phyloP scores from a whole-genome alignment of 2,113 vertebrate species.

The Oreochromis aureus region DNA sequence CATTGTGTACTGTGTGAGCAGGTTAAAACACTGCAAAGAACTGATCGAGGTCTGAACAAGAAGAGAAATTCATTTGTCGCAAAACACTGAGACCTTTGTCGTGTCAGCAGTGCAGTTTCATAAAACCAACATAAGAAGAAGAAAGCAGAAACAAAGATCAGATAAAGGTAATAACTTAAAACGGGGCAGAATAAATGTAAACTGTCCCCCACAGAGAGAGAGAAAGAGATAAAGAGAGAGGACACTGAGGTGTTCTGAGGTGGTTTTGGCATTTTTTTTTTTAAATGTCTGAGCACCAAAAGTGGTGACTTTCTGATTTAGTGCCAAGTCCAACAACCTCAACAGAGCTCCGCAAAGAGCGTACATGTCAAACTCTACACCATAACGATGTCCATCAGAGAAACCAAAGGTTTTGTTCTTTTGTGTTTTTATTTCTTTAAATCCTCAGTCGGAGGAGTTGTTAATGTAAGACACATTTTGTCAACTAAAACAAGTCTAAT shows the following conservation, averaged over 20 bases:
- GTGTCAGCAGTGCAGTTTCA: conserved; percentile 48
- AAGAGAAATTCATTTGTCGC: conserved; percentile 18
- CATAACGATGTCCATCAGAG: conserved; percentile 15
- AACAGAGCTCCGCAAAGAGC: not conserved
- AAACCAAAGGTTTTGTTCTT: conserved; percentile 43
- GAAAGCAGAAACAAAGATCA: conserved; percentile 19
- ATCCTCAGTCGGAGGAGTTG: conserved; percentile 37
- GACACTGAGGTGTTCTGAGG: conserved; percentile 66
- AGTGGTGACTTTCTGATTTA: conserved; percentile 46
- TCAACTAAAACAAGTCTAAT: conserved; percentile 54
- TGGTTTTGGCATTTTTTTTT: conserved; percentile 58
- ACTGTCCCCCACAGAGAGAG: conserved; percentile 38
- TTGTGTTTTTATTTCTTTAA: conserved; percentile 15
- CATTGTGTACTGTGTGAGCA: not conserved
- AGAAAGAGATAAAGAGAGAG: conserved; percentile 17
- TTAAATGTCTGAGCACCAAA: conserved; percentile 34
- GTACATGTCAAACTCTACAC: conserved; percentile 15
- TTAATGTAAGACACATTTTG: conserved; percentile 62
- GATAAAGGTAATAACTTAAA: conserved; percentile 47
- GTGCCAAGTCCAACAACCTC: conserved; percentile 52
- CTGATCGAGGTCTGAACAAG: conserved; percentile 3
- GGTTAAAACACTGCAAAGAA: not conserved
- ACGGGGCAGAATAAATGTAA: conserved; percentile 53
- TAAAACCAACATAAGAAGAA: conserved; percentile 17
- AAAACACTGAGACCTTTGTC: conserved; percentile 13